These are phyloP conservation scores for Agriopis marginaria DNA, from an alignment of 2,888 invertebrate species.

Conservation along the genomic window DNA sequence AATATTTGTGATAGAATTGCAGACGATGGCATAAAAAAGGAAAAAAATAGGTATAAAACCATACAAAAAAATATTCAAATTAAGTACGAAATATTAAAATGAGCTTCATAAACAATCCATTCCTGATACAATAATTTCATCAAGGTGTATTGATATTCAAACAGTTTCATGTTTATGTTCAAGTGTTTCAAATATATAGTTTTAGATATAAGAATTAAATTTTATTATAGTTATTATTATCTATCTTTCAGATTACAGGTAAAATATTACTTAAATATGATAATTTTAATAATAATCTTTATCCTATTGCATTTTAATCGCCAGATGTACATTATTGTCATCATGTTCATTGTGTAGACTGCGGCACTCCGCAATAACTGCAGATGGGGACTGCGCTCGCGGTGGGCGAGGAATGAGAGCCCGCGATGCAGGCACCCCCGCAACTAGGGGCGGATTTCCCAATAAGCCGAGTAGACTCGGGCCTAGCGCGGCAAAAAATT, in stretches of 20 bases:
- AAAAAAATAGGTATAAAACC: slow-evolving; percentile 1
- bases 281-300: slow-evolving; percentile 26
- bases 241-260: slow-evolving; percentile 24
- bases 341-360: slow-evolving; percentile 62
- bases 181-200: neutral
- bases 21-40: neutral
- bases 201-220: slow-evolving; percentile 2
- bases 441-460: neutral
- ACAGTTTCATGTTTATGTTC: neutral
- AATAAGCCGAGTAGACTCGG: too few relatives aligned
- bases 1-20: neutral
- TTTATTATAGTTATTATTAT: neutral
- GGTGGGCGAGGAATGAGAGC: neutral
- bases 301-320: slow-evolving; percentile 56
- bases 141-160: neutral
- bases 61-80: slow-evolving; percentile 3
- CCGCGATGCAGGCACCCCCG: neutral
- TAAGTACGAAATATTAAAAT: slow-evolving; percentile 27
- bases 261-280: slow-evolving; percentile 14
- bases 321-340: slow-evolving; percentile 81
- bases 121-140: slow-evolving; percentile 2
- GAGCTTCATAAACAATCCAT: slow-evolving; percentile 8
- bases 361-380: slow-evolving; percentile 27
- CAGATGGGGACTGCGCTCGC: slow-evolving; percentile 15
- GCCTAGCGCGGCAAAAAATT: too few relatives aligned